phyloP scores from a whole-genome alignment of 2,113 vertebrate species.

The Martes martes region DNA sequence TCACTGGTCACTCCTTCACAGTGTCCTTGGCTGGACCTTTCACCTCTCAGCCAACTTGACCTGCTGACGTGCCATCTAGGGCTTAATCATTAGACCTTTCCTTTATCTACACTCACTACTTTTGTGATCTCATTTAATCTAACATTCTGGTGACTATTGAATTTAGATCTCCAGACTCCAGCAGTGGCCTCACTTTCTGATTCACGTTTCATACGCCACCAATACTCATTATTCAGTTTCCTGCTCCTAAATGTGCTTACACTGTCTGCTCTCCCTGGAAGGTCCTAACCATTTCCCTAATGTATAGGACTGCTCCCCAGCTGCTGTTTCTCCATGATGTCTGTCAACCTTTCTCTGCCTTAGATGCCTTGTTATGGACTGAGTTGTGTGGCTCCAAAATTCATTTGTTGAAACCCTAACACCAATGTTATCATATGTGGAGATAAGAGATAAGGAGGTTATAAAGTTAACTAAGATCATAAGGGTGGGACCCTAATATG shows the following conservation, averaged over 20 bases:
- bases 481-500: background rate
- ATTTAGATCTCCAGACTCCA: background rate
- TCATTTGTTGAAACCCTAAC: background rate
- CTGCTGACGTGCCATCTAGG: background rate
- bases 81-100: background rate
- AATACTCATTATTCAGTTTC: background rate
- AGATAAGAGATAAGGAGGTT: background rate
- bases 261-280: background rate
- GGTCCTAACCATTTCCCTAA: background rate
- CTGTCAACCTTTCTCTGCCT: background rate
- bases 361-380: background rate
- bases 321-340: background rate
- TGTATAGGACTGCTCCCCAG: background rate
- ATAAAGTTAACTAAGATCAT: background rate
- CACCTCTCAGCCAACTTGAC: background rate
- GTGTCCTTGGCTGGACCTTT: background rate
- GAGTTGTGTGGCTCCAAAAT: background rate
- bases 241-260: background rate
- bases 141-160: background rate
- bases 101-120: background rate
- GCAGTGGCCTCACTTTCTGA: background rate
- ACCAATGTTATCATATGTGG: background rate
- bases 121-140: background rate
- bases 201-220: background rate
- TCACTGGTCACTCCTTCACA: background rate